Conservation (phyloP, 1,140 invertebrate species). For the Melipona quadrifasciata region DNA sequence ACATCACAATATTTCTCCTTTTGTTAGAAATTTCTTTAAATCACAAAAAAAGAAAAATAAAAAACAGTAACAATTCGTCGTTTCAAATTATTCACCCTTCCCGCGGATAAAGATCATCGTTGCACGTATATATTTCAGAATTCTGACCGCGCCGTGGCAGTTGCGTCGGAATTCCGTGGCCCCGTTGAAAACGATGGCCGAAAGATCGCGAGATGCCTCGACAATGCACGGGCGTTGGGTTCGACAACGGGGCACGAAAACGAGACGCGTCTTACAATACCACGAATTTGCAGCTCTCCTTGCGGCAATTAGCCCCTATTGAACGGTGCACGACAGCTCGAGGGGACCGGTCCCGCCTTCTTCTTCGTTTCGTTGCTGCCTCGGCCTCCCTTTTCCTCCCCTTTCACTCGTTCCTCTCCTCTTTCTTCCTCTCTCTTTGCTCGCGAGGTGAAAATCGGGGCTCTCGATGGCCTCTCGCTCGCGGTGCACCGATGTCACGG, state of each 20-base stretch:
- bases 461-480: too few species aligned
- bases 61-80: too few species aligned
- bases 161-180: neutral
- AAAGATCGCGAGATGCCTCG: neutral
- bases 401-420: neutral
- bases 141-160: neutral
- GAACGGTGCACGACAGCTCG: conserved; percentile 57
- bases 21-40: too few species aligned
- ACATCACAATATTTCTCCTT: too few species aligned
- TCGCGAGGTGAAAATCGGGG: too few species aligned
- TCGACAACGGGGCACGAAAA: conserved; percentile 50
- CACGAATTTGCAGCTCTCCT: conserved; percentile 67
- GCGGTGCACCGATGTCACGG: conserved; percentile 30
- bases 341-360: conserved; percentile 51
- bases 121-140: neutral
- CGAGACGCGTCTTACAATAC: conserved; percentile 41
- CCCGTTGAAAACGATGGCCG: conserved; percentile 4
- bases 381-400: neutral
- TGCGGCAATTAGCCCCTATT: conserved; percentile 68
- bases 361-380: neutral
- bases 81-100: too few species aligned
- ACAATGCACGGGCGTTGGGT: conserved; percentile 46
- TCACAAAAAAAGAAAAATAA: too few species aligned
- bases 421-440: too few species aligned
- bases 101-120: neutral